phyloP scores from a whole-genome alignment of 2,113 vertebrate species.

The Vulpes lagopus region DNA sequence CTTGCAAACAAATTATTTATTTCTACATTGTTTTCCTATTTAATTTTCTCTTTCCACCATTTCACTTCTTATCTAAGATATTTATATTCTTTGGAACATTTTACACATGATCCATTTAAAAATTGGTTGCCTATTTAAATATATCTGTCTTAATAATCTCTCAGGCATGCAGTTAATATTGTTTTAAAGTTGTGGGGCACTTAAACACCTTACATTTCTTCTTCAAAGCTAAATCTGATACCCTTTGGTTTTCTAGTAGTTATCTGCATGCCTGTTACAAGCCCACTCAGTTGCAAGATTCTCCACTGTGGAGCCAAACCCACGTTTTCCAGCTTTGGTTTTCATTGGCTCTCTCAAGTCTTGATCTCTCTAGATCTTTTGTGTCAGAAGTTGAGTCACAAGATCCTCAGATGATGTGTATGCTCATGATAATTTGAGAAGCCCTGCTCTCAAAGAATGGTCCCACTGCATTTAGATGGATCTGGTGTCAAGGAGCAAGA shows the following conservation, averaged over 20 bases:
- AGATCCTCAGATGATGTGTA: not conserved
- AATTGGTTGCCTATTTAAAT: not conserved
- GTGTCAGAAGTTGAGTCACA: not conserved
- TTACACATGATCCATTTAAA: not conserved
- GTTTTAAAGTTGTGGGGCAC: not conserved
- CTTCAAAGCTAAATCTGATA: not conserved
- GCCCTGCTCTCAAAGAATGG: not conserved
- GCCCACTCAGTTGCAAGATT: not conserved
- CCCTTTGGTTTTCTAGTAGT: not conserved
- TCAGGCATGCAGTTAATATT: not conserved
- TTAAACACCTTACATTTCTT: not conserved
- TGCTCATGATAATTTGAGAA: not conserved
- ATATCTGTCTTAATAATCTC: not conserved
- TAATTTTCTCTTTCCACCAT: constrained; percentile 8
- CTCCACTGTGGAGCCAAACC: not conserved
- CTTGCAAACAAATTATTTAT: not conserved
- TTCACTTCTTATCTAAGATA: constrained; percentile 5
- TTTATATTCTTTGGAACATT: not conserved
- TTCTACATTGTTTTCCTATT: not conserved
- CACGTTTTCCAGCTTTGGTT: not conserved
- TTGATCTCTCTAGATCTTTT: not conserved
- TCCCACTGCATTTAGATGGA: not conserved
- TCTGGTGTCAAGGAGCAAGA: not conserved
- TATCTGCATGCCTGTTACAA: not conserved
- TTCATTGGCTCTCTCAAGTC: not conserved